These are phyloP conservation scores for Urosaurus nigricauda DNA, from an alignment of 2,797 vertebrate genomes.

Conservation along the genomic window DNA sequence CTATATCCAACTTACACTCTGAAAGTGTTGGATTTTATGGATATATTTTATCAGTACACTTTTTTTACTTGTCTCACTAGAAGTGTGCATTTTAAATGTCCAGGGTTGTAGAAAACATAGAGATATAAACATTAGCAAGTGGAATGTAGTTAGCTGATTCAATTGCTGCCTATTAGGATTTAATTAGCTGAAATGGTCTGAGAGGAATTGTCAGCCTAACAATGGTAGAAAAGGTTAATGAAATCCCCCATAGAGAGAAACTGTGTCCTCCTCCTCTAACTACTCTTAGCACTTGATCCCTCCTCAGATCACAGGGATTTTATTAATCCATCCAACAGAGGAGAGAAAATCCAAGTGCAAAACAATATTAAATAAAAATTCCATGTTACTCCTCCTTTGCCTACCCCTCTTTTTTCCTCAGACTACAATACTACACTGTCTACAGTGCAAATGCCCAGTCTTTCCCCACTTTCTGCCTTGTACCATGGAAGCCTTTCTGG, in stretches of 20 bases:
- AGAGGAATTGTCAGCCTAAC: constrained; percentile 45
- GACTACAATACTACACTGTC: background rate
- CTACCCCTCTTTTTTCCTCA: background rate
- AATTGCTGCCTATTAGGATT: constrained; percentile 56
- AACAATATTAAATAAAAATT: background rate
- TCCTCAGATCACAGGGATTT: constrained; percentile 41
- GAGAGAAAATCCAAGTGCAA: background rate
- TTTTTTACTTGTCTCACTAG: background rate
- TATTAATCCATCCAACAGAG: constrained; percentile 40
- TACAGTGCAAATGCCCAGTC: background rate
- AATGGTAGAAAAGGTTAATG: constrained; percentile 49
- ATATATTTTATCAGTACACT: background rate
- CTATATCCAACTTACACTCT: background rate
- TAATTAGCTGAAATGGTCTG: constrained; percentile 51
- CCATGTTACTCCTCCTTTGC: background rate
- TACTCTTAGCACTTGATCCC: constrained; percentile 42
- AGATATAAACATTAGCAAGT: constrained; percentile 24
- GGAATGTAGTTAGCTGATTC: constrained; percentile 38
- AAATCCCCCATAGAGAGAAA: constrained; percentile 25
- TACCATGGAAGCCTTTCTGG: background rate
- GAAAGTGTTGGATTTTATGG: background rate
- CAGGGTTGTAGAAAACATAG: background rate
- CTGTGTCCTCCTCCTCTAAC: constrained; percentile 50
- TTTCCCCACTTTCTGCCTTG: background rate
- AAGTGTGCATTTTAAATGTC: background rate